These are phyloP conservation scores for Laticauda laticaudata DNA, from an alignment of 2,113 vertebrate species.

Conservation along the genomic window DNA sequence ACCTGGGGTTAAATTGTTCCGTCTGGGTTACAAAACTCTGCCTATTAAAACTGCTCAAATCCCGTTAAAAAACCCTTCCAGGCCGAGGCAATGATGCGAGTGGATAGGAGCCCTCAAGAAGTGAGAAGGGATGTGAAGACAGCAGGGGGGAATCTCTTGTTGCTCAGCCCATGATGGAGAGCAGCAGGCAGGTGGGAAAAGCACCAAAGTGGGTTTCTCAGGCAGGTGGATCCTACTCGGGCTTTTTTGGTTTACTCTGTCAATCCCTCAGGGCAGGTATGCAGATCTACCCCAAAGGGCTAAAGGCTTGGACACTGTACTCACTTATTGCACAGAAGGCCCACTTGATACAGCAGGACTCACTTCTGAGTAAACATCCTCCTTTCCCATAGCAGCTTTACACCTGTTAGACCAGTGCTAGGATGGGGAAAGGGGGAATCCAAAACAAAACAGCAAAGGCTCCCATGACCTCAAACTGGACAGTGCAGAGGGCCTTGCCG, in stretches of 20 bases:
- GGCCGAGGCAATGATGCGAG: accelerated
- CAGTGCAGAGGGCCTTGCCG: background rate
- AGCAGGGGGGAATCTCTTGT: background rate
- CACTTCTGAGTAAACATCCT: background rate
- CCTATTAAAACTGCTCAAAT: background rate
- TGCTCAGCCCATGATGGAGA: background rate
- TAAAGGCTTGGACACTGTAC: background rate
- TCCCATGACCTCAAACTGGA: background rate
- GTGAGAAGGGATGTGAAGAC: background rate
- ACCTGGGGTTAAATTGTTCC: background rate
- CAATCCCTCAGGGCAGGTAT: background rate
- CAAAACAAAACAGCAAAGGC: background rate
- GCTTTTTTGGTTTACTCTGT: background rate
- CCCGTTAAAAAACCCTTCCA: background rate
- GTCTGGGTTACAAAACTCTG: background rate
- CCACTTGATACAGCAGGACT: too few relatives aligned
- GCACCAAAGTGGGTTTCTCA: background rate
- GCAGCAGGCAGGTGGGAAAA: background rate
- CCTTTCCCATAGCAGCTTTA: background rate
- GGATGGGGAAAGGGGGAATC: background rate
- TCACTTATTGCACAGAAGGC: background rate
- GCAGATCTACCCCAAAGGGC: background rate
- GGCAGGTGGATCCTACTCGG: background rate
- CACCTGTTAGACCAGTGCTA: background rate
- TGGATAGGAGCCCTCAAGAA: background rate